Percentiles rank a stretch among this genome's conserved stretches.
phyloP scores from a whole-genome alignment of 2,113 vertebrate genomes.

The Sapayoa aenigma region DNA sequence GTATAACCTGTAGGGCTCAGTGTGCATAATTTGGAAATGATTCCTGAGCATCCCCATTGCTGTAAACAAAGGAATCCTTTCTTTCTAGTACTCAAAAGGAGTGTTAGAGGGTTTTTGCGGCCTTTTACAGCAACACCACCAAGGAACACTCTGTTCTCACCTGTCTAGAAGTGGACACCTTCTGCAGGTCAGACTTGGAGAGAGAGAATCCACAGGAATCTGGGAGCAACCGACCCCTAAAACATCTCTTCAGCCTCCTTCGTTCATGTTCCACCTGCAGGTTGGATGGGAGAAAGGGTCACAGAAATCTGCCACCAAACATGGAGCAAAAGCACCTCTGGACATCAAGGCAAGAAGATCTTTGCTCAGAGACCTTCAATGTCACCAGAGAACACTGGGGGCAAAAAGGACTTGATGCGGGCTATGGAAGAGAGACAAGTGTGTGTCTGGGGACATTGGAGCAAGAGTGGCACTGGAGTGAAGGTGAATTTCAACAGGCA shows the following conservation, averaged over 20 bases:
- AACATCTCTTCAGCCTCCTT: constrained; percentile 63
- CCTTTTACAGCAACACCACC: too few species aligned
- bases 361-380: neutral
- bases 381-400: neutral
- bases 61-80: too few species aligned
- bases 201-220: neutral
- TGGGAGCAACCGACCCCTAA: neutral
- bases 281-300: neutral
- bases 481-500: neutral
- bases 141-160: neutral
- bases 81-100: too few species aligned
- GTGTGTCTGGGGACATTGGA: neutral
- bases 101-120: too few species aligned
- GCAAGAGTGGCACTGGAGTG: neutral
- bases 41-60: too few species aligned
- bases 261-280: constrained; percentile 69
- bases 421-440: neutral
- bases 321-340: neutral
- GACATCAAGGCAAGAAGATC: neutral
- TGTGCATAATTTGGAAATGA: too few species aligned
- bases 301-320: neutral
- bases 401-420: rapidly evolving
- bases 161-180: neutral
- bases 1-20: too few species aligned
- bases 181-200: neutral